These are phyloP conservation scores for Synchiropus splendidus DNA, from an alignment of 2,113 vertebrate genomes.

Conservation along the genomic window DNA sequence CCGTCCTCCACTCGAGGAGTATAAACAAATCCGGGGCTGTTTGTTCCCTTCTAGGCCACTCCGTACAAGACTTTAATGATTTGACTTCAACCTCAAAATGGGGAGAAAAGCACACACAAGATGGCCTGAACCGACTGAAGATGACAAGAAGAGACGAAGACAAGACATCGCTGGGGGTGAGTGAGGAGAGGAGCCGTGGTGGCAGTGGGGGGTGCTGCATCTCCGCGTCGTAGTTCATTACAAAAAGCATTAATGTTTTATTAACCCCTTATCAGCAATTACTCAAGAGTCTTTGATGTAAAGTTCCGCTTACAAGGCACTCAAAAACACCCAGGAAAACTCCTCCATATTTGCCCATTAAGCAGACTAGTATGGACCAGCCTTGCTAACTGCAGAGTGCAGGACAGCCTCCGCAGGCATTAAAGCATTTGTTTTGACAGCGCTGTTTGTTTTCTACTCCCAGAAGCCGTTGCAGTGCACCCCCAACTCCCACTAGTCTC, in stretches of 20 bases:
- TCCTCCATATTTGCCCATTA: slow-evolving; percentile 62
- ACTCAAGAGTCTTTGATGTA: slow-evolving; percentile 78
- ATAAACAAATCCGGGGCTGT: slow-evolving; percentile 62
- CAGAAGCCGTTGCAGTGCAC: slow-evolving; percentile 68
- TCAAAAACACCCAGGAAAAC: slow-evolving; percentile 60
- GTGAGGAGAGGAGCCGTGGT: slow-evolving; percentile 56
- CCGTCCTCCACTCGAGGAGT: slow-evolving; percentile 48
- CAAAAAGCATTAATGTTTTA: slow-evolving; percentile 78
- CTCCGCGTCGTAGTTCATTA: slow-evolving; percentile 72
- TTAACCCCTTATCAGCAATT: slow-evolving; percentile 82
- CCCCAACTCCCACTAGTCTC: slow-evolving; percentile 65
- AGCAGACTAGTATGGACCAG: slow-evolving; percentile 49
- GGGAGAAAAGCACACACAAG: slow-evolving; percentile 34
- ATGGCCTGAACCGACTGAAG: slow-evolving; percentile 60
- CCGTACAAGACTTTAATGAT: slow-evolving; percentile 62
- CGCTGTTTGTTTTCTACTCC: slow-evolving; percentile 69
- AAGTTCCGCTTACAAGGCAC: slow-evolving; percentile 77
- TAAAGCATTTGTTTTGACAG: slow-evolving; percentile 71
- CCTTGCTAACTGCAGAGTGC: slow-evolving; percentile 59
- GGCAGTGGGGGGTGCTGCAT: slow-evolving; percentile 38
- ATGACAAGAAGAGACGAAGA: slow-evolving; percentile 66
- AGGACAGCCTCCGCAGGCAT: slow-evolving; percentile 65
- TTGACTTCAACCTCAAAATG: slow-evolving; percentile 52
- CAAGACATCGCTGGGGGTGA: slow-evolving; percentile 67
- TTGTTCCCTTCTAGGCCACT: slow-evolving; percentile 66